Conservation (phyloP, 2,888 invertebrate species). For the Rhagium mordax region DNA sequence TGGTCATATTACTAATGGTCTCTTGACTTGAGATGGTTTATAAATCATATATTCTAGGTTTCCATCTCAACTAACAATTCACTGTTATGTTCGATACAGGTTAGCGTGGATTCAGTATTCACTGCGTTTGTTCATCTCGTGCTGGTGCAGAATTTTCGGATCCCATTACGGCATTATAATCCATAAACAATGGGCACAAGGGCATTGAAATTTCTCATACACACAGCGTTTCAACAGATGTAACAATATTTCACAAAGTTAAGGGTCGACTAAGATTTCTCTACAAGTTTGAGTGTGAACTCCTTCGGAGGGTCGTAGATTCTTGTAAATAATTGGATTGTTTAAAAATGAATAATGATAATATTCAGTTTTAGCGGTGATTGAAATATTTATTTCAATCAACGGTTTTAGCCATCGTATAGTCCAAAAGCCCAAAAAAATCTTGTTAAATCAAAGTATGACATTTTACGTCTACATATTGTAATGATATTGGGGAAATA, state of each 20-base stretch:
- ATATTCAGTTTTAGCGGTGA: too few species aligned
- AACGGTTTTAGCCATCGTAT: too few species aligned
- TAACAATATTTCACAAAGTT: background rate
- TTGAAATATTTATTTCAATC: too few species aligned
- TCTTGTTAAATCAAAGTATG: too few species aligned
- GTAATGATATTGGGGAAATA: too few species aligned
- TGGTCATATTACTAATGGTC: too few species aligned
- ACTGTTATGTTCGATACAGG: background rate
- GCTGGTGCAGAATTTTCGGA: background rate
- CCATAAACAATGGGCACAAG: background rate
- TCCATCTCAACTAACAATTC: background rate
- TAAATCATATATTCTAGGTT: background rate
- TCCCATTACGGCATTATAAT: background rate
- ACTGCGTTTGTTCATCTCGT: background rate
- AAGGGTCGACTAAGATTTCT: background rate
- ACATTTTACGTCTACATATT: too few species aligned
- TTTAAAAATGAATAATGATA: too few species aligned
- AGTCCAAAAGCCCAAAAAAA: too few species aligned
- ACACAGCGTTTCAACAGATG: background rate
- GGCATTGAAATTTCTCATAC: background rate
- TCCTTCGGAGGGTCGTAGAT: background rate
- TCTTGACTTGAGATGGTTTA: background rate
- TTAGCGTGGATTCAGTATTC: background rate
- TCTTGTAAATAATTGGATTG: background rate
- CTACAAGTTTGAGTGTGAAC: background rate